Evolutionary conservation across 92 coral and sea anemone species (phyloP), one percentile per base, ranked within the genome.

Genomic region (Paramuricea clavata): DNA sequence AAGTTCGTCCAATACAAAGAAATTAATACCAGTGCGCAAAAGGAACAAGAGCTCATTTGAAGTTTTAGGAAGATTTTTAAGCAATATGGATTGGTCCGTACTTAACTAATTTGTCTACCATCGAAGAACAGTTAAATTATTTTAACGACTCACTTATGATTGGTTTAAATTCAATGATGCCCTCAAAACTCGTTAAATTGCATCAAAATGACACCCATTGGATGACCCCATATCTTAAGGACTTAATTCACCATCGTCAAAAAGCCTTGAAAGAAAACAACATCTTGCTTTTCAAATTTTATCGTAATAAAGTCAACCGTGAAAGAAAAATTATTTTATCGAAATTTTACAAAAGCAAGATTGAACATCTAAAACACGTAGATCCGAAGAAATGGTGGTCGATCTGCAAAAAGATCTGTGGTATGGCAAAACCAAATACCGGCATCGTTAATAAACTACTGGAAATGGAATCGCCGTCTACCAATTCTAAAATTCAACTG

Each of bases 321-420:
- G 59, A 50, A 50, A 50, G 59, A 19, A 50, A 50, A 19, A 16
- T 16, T 3, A 16, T 7, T 16, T 3, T 3, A 16, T 50, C 59
- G 11, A 16, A 50, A 50, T 50, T 7, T 50, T 50, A 50, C 3
- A 7, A 50, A 19, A 50, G 22, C 17, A 50, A 50, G 59, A 13
- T 50, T 16, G 21, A 50, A 7, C 3, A 50, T 50, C 11, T 50
- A 19, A 50, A 50, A 50, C 12, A 50, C 22, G 11, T 16, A 2
- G 59, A 50, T 7, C 59, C 59, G 5, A 50, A 50, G 59, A 50
- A 50, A 50, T 50, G 59, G 59, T 50, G 59, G 59, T 50, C 59
- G 59, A 8, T 19, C 59, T 50, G 59, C 22, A 50, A 50, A 19
- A 50, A 50, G 59, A 50, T 50, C 11, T 50, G 59, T 19, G 59